These are phyloP conservation scores for Drosophila flavopinicola DNA, from an alignment of 2,888 invertebrate species.

Conservation along the genomic window DNA sequence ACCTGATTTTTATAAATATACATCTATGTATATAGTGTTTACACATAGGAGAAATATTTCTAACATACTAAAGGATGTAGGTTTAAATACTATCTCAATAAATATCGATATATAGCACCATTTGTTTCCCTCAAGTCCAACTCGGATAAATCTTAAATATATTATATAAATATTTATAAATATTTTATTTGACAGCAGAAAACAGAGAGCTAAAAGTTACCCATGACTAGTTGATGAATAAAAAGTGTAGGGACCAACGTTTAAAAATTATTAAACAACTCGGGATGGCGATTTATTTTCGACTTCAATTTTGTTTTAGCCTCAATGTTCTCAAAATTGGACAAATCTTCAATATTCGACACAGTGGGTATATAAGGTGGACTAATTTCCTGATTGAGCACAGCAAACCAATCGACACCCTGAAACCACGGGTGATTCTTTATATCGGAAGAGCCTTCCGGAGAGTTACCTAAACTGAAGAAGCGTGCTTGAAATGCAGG, in stretches of 20 bases:
- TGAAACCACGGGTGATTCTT: constrained; percentile 95
- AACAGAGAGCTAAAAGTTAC: neutral
- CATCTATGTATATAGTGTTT: no score
- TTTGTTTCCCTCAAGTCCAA: no score
- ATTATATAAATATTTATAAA: no score
- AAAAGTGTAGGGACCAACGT: constrained; percentile 40
- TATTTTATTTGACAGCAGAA: no score
- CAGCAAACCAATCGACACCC: constrained; percentile 91
- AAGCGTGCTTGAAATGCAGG: constrained; percentile 8
- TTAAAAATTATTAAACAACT: constrained; percentile 75
- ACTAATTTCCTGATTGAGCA: constrained; percentile 90
- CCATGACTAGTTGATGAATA: no score
- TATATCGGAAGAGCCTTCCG: constrained; percentile 93
- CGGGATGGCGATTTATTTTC: constrained; percentile 74
- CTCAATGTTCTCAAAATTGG: constrained; percentile 86
- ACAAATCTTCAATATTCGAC: constrained; percentile 87
- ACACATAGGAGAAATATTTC: no score
- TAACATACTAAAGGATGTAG: no score
- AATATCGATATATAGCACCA: no score
- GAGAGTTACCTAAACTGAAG: constrained; percentile 91
- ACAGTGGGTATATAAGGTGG: constrained; percentile 87
- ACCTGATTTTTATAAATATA: constrained; percentile 6
- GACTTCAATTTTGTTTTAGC: constrained; percentile 55
- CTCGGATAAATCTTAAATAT: no score
- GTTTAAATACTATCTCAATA: no score